phyloP scores from a whole-genome alignment of 2,797 vertebrate genomes.

The Champsocephalus esox region DNA sequence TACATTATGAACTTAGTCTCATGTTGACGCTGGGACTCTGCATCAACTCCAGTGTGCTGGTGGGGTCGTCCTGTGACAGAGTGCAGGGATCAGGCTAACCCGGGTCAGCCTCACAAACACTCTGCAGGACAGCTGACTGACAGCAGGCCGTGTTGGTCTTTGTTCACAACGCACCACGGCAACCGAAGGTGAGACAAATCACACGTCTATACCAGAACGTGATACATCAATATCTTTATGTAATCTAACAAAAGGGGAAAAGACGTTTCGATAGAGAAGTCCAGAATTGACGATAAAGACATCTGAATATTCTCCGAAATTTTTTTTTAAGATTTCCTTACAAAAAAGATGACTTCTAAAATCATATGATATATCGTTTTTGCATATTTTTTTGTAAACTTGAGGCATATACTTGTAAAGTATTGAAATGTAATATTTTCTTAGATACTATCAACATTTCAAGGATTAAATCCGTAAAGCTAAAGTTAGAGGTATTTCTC shows the following conservation, averaged over 20 bases:
- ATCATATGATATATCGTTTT: too few relatives aligned
- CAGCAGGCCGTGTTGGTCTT: not conserved
- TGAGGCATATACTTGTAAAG: too few relatives aligned
- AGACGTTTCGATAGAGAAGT: too few relatives aligned
- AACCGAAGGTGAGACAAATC: not conserved
- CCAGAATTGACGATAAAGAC: too few relatives aligned
- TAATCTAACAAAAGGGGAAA: not conserved
- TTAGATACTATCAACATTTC: too few relatives aligned
- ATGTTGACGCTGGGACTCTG: conserved; percentile 3
- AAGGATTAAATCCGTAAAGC: too few relatives aligned
- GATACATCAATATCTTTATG: not conserved
- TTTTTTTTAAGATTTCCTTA: too few relatives aligned
- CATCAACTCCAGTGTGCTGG: conserved; percentile 6
- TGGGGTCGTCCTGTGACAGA: conserved; percentile 21
- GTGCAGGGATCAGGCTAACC: conserved; percentile 45
- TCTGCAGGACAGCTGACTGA: conserved; percentile 31
- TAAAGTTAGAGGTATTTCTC: too few relatives aligned
- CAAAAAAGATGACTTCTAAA: too few relatives aligned
- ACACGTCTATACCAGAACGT: not conserved
- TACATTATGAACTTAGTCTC: not conserved
- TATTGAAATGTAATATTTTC: too few relatives aligned
- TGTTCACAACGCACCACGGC: not conserved
- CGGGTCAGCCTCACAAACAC: conserved; percentile 37
- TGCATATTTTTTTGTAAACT: too few relatives aligned
- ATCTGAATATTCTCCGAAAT: too few relatives aligned